Evolutionary conservation across 2,797 vertebrate species (phyloP), one percentile per base, ranked within the genome.

Genomic region (Sebastes nivosus): DNA sequence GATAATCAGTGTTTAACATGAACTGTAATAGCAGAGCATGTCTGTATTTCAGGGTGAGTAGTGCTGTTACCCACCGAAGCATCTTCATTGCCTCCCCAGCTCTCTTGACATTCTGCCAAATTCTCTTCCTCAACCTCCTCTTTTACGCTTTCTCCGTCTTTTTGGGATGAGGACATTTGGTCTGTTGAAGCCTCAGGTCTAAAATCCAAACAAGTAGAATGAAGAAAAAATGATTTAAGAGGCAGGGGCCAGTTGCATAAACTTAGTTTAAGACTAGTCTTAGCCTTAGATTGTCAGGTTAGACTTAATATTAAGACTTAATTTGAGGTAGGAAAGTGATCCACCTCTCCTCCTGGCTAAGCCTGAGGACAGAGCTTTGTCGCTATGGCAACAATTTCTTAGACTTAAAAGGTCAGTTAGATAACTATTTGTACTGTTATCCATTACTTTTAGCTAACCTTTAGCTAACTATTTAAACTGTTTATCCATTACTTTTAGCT

Each of bases 91-190:
- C 42, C 72, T 10, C 93, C 90, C 84, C 79, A 94, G 77, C 60
- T 78, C 57, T 93, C 89, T 20, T 88, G 77, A 83, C 85, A 87
- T 72, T 90, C 90, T 32, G 81, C 80, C 18, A 55, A 22, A 58
- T 38, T 24, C 11, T 61, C 83, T 13, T 82, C 74, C 18, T 82
- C 65, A 7, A 52, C 68, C 6, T 81, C 83, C 4, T 54, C 80
- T 22, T 58, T 75, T 34, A 79, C 25, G n/a, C 6, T 29, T 16
- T 9, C 25, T 18, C 42, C 73, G 2, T 84, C 67, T 73, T 79
- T 77, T n/a, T 64, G 72, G 24, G 78, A 57, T 8, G 79, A 70
- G 4, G 76, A 67, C 2, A 82, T 72, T 42, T 81, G 69, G n/a
- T 89, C 77, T 29, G 73, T 67, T 72, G 82, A 69, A 67, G 46